A percentile compares a stretch with the other conserved stretches of the same genome.
Conservation (phyloP, 2,797 vertebrate genomes). For the Macroramphosus scolopax region DNA sequence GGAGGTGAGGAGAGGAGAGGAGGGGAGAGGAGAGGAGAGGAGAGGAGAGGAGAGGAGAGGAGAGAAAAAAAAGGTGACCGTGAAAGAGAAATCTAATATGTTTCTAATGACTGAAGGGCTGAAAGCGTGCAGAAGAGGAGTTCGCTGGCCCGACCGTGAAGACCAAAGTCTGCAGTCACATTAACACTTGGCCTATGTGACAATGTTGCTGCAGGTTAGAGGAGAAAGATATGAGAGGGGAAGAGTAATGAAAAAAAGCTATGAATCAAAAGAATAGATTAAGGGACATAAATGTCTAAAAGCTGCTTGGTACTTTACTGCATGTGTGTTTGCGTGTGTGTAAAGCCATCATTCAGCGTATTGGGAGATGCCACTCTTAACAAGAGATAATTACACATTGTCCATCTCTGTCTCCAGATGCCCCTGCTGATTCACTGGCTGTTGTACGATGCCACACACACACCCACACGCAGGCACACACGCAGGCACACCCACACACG, state of each 20-base stretch:
- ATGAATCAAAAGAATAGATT: constrained; percentile 37
- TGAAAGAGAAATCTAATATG: constrained; percentile 31
- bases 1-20: too few species aligned
- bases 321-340: constrained; percentile 10
- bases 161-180: constrained; percentile 19
- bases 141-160: neutral
- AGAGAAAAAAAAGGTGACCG: neutral
- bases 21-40: neutral
- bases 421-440: constrained; percentile 44
- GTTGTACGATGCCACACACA: constrained; percentile 28
- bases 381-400: constrained; percentile 56
- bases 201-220: constrained; percentile 25
- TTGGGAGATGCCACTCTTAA: constrained; percentile 59
- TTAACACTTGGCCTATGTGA: constrained; percentile 15
- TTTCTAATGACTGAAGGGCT: constrained; percentile 43
- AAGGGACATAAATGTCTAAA: constrained; percentile 10
- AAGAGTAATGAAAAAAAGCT: constrained; percentile 11
- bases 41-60: constrained; percentile 11
- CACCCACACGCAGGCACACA: constrained; percentile 17
- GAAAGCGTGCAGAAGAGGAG: constrained; percentile 16
- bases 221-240: constrained; percentile 12
- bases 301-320: constrained; percentile 16
- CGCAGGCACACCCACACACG: constrained; percentile 4
- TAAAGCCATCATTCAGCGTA: too few species aligned
- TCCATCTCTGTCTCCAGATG: constrained; percentile 47